Conservation (phyloP, 64 coral and sea anemone species). For the Pachyseris speciosa region DNA sequence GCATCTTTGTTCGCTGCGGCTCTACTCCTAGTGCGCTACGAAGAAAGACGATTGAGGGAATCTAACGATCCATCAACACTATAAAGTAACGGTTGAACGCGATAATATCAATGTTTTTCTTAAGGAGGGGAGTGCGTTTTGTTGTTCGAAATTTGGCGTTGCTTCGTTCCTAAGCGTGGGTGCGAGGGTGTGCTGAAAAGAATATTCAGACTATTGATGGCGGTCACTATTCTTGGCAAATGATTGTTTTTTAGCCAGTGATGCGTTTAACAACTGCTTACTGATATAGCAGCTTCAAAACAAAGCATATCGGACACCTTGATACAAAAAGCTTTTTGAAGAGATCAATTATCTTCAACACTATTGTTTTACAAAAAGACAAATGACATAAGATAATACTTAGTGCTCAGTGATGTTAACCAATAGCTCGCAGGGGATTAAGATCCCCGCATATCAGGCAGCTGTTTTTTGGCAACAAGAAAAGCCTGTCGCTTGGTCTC, state of each 20-base stretch:
- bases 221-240: background rate
- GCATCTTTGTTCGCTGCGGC: background rate
- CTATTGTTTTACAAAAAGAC: conserved; percentile 22
- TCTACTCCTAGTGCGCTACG: background rate
- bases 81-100: background rate
- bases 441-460: conserved; percentile 37
- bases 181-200: too few species aligned
- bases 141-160: too few species aligned
- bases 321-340: conserved; percentile 40
- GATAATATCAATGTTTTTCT: background rate
- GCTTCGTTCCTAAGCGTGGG: background rate
- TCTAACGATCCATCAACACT: background rate
- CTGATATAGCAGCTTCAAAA: background rate
- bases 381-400: conserved; percentile 16
- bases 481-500: background rate
- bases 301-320: conserved; percentile 4
- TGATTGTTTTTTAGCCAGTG: conserved; percentile 20
- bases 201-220: background rate
- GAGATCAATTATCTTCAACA: conserved; percentile 22
- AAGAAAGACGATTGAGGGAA: background rate
- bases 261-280: conserved; percentile 40
- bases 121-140: background rate
- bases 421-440: conserved; percentile 5
- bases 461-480: background rate
- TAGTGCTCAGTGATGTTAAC: background rate